Conservation (phyloP, 1,140 invertebrate species). For the Aphidius ervi region DNA sequence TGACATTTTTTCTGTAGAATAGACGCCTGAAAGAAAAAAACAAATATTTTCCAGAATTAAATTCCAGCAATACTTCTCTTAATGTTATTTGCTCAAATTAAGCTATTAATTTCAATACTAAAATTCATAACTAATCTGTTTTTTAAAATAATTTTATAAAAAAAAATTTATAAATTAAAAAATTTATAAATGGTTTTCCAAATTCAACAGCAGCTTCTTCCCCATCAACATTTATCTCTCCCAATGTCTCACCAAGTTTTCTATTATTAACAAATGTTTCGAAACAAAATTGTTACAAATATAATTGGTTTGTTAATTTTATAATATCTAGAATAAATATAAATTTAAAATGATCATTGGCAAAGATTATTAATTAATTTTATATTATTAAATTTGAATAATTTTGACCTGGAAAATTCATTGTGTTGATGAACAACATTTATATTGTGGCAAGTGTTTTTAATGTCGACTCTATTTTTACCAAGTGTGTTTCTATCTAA, state of each 20-base stretch:
- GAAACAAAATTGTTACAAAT: too few relatives aligned
- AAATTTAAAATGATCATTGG: too few relatives aligned
- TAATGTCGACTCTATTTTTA: too few relatives aligned
- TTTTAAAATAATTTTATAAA: slow-evolving; percentile 41
- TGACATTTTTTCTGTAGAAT: too few relatives aligned
- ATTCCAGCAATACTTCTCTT: slow-evolving; percentile 62
- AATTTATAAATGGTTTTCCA: slow-evolving; percentile 44
- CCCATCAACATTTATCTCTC: slow-evolving; percentile 24
- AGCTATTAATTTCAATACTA: slow-evolving; percentile 47
- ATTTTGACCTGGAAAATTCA: too few relatives aligned
- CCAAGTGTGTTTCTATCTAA: too few relatives aligned
- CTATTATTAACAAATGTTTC: slow-evolving; percentile 43
- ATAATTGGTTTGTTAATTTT: background rate
- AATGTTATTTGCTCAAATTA: slow-evolving; percentile 64
- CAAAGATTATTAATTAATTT: too few relatives aligned
- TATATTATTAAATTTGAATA: too few relatives aligned
- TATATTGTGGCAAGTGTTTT: too few relatives aligned
- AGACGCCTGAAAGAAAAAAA: too few relatives aligned
- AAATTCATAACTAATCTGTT: slow-evolving; percentile 45
- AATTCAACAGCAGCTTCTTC: slow-evolving; percentile 36
- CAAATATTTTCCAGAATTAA: slow-evolving; percentile 17
- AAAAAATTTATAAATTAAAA: too few relatives aligned
- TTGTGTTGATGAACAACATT: too few relatives aligned
- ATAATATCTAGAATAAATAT: background rate
- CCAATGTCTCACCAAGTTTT: slow-evolving; percentile 23